phyloP scores from a whole-genome alignment of 2,888 invertebrate genomes.

The Hyposoter didymator region DNA sequence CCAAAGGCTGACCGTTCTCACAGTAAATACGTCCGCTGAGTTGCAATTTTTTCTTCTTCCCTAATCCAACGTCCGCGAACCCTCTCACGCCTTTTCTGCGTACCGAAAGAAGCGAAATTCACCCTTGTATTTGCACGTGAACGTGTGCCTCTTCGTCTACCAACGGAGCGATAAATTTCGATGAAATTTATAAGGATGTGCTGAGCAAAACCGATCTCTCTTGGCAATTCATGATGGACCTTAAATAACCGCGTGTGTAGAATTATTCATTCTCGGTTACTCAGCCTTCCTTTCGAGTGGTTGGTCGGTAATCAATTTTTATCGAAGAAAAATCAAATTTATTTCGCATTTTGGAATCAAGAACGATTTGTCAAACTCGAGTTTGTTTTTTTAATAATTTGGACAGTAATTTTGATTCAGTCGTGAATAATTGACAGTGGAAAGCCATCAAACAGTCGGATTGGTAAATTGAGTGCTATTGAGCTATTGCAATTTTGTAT shows the following conservation, averaged over 20 bases:
- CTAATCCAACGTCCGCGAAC: constrained; percentile 57
- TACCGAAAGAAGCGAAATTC: constrained; percentile 27
- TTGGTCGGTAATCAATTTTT: constrained; percentile 59
- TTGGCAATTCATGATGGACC: constrained; percentile 41
- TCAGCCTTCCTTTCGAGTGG: constrained; percentile 26
- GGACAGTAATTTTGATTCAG: too few species aligned
- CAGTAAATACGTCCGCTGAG: constrained; percentile 84
- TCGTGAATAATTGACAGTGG: constrained; percentile 1
- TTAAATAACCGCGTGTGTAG: constrained; percentile 29
- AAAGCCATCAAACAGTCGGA: constrained; percentile 23
- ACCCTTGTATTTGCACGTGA: constrained; percentile 65
- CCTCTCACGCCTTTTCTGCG: constrained; percentile 49
- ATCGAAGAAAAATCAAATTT: constrained; percentile 53
- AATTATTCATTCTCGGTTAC: constrained; percentile 63
- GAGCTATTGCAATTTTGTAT: constrained; percentile 49
- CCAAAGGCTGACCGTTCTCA: constrained; percentile 82
- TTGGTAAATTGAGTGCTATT: constrained; percentile 58
- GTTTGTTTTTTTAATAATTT: background rate
- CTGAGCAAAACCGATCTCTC: constrained; percentile 40
- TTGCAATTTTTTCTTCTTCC: constrained; percentile 82
- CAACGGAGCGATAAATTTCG: constrained; percentile 76
- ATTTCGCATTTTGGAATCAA: constrained; percentile 40
- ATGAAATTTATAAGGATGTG: constrained; percentile 74
- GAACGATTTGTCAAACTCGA: background rate
- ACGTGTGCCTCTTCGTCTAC: constrained; percentile 55